Evolutionary conservation across 2,888 invertebrate genomes (phyloP), one percentile per base, ranked within the genome.

Genomic region (Operophtera brumata): DNA sequence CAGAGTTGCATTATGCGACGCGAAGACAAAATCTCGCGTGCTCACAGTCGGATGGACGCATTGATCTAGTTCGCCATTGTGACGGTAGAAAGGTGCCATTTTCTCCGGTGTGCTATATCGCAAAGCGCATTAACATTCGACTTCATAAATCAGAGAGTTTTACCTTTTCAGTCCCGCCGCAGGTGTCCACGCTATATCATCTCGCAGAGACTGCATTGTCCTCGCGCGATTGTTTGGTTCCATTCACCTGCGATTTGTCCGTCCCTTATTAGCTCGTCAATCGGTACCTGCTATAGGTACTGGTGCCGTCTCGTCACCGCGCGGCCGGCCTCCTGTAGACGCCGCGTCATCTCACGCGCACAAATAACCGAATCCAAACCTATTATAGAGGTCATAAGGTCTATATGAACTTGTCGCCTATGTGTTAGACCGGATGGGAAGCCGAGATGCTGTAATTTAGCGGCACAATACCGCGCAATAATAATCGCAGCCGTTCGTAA

Each of bases 401-500:
- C 50, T 36, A 47, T 56, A 54, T 61, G 13, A 42, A 57, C 66
- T 59, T 60, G 56, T 67, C 36, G 70, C 51, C 30, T 64, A 64
- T 48, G 58, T 54, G 53, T 65, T 67, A 73, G 69, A 77, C 86
- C 86, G 89, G 88, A 88, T 86, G 88, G 85, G 83, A 85, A 86
- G 84, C 77, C 75, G 86, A 87, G 86, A 86, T 80, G 86, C 79
- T 80, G 84, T 83, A 85, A 84, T 88, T 87, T 82, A 83, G 83
- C 75, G 77, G 82, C 80, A 88, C 87, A 87, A 87, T 88, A 79
- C 82, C 76, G 77, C 80, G 80, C 81, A 83, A 83, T 85, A 87
- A 87, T 87, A 87, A 87, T 84, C 84, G 85, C 81, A 80, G 78
- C 73, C 75, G 74, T 66, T 71, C 74, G 84, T 88, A 87, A 89